A percentile compares a stretch with the other conserved stretches of the same genome.
These are phyloP conservation scores for Zosterops hypoxanthus DNA, from an alignment of 2,113 vertebrate genomes.

Conservation along the genomic window DNA sequence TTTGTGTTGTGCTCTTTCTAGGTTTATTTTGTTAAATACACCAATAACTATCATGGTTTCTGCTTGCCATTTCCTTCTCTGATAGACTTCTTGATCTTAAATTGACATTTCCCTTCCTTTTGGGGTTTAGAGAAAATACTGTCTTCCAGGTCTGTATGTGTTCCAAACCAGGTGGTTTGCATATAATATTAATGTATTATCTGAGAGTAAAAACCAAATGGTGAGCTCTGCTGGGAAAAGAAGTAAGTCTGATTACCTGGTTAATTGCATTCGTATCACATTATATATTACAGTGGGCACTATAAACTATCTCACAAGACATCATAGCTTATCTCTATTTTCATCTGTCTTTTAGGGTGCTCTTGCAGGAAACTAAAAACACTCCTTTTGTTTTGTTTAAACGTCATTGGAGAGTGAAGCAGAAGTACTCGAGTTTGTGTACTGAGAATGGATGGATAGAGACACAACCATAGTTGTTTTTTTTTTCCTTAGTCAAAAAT, in stretches of 20 bases:
- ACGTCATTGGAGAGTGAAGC: background rate
- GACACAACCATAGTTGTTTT: background rate
- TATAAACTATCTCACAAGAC: background rate
- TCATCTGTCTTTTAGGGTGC: background rate
- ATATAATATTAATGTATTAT: background rate
- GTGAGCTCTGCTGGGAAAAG: background rate
- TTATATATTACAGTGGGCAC: background rate
- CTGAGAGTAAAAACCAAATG: background rate
- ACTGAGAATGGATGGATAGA: background rate
- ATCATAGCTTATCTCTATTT: background rate
- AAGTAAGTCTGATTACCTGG: slow-evolving; percentile 12
- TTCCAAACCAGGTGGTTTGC: background rate
- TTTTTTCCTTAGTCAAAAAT: background rate
- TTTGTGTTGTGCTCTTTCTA: background rate
- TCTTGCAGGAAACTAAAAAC: background rate
- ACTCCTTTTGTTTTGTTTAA: background rate
- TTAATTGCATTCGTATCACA: slow-evolving; percentile 13
- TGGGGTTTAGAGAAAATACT: background rate
- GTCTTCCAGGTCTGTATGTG: background rate
- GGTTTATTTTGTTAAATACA: background rate
- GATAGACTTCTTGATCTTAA: background rate
- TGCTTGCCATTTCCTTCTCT: background rate
- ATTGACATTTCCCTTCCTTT: background rate
- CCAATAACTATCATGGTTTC: background rate
- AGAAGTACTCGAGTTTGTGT: background rate